Percentiles rank a stretch among this genome's conserved stretches.
phyloP scores from a whole-genome alignment of 2,888 invertebrate species.

The Rotaria macrura region DNA sequence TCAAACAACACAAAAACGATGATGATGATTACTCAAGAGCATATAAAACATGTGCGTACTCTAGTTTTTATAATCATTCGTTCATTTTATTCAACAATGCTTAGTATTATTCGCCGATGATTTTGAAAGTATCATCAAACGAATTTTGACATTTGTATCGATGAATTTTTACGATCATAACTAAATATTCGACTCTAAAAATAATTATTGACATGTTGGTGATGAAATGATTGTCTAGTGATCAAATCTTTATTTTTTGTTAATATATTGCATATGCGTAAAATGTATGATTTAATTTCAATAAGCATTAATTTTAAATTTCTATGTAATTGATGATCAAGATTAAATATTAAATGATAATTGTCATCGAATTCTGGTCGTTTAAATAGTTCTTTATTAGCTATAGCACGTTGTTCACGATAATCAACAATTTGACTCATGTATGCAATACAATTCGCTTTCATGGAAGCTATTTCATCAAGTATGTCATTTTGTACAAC shows the following conservation, averaged over 20 bases:
- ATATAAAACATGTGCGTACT: too few relatives aligned
- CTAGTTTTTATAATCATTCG: too few relatives aligned
- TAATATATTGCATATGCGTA: neutral
- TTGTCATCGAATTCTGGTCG: neutral
- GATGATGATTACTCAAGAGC: too few relatives aligned
- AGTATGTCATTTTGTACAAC: conserved; percentile 2
- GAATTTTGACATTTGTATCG: too few relatives aligned
- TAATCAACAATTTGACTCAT: neutral
- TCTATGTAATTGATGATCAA: neutral
- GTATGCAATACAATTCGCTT: neutral
- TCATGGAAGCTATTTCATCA: neutral
- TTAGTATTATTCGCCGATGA: too few relatives aligned
- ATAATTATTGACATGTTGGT: too few relatives aligned
- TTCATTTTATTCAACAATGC: too few relatives aligned
- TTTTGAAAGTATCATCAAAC: too few relatives aligned
- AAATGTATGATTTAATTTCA: neutral
- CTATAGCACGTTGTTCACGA: neutral
- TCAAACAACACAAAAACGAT: too few relatives aligned
- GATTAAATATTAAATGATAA: neutral
- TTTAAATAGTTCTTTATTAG: neutral
- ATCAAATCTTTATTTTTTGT: neutral
- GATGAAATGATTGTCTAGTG: too few relatives aligned
- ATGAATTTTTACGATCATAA: too few relatives aligned
- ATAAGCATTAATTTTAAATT: neutral
- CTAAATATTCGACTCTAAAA: too few relatives aligned